These are phyloP conservation scores for Ageneiosus marmoratus DNA, from an alignment of 2,113 vertebrate genomes.

Conservation along the genomic window DNA sequence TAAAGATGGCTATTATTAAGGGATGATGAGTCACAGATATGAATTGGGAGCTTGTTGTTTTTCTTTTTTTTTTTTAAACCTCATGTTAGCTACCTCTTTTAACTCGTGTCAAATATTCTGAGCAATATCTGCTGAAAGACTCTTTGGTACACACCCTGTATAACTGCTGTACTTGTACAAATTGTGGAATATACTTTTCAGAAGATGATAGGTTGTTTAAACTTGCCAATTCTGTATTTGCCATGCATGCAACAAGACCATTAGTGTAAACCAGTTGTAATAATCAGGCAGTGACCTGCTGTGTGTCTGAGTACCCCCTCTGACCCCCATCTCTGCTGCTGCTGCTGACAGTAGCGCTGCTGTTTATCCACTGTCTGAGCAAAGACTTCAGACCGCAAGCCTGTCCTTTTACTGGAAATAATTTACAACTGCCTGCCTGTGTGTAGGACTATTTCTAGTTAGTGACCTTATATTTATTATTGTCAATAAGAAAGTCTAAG, in stretches of 20 bases:
- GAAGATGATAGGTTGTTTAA: not conserved
- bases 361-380: constrained; percentile 67
- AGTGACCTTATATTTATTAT: constrained; percentile 13
- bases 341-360: constrained; percentile 58
- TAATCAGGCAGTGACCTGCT: constrained; percentile 51
- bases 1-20: constrained; percentile 32
- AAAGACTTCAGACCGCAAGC: constrained; percentile 49
- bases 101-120: not conserved
- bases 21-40: constrained; percentile 45
- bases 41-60: constrained; percentile 21
- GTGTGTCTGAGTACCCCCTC: constrained; percentile 68
- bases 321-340: constrained; percentile 16
- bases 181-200: not conserved
- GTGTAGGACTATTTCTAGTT: constrained; percentile 19
- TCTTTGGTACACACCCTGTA: not conserved
- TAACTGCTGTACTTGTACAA: not conserved
- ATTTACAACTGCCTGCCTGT: constrained; percentile 23
- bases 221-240: not conserved
- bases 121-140: not conserved
- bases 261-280: not conserved
- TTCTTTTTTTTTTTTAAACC: not conserved
- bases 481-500: constrained; percentile 2
- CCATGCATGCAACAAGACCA: not conserved
- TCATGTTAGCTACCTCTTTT: constrained; percentile 1
- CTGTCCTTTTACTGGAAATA: constrained; percentile 52